Evolutionary conservation across 64 coral and sea anemone species (phyloP), one percentile per base, ranked within the genome.

Genomic region (Montipora capricornis): DNA sequence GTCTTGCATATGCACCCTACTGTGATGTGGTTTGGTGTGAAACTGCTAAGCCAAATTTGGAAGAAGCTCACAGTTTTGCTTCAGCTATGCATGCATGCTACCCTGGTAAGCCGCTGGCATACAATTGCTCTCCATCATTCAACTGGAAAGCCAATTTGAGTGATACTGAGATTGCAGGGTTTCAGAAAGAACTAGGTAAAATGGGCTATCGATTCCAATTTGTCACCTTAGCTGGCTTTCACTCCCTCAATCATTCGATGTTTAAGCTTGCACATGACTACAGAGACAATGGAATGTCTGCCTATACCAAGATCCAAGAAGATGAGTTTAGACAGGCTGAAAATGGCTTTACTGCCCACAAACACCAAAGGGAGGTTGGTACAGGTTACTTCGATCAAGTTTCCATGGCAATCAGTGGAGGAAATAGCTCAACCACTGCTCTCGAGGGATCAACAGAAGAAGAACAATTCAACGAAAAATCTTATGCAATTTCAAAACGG

Each of bases 181-280:
- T 99, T 82, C 98, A 99, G 71, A 96, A 47, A 83, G 98, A 90
- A 92, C 79, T 99, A 20, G 98, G 98, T 24, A 94, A 77, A 66
- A 75, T 99, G 83, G 98, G 98, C n/a, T 99, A 99, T 87, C 86
- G 95, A 79, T 99, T 96, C 85, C 98, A 99, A 68, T 99, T 99
- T 90, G 98, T 99, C 3, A 99, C 98, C 20, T 60, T 99, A 44
- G 98, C 98, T 45, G 98, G 98, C 37, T 99, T 99, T 74, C 98
- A 99, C 81, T 94, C 87, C 17, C 75, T 99, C 3, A 99, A 99
- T 62, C 98, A 99, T 90, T 95, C 92, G 44, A 99, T 99, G 98
- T 99, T 99, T 78, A 99, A 99, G 90, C 95, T 99, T 74, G 98
- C 98, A 87, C 82, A 66, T 58, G 98, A 99, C 67, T 99, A 99